phyloP scores from a whole-genome alignment of 2,797 vertebrate genomes.

The Galago senegalensis region DNA sequence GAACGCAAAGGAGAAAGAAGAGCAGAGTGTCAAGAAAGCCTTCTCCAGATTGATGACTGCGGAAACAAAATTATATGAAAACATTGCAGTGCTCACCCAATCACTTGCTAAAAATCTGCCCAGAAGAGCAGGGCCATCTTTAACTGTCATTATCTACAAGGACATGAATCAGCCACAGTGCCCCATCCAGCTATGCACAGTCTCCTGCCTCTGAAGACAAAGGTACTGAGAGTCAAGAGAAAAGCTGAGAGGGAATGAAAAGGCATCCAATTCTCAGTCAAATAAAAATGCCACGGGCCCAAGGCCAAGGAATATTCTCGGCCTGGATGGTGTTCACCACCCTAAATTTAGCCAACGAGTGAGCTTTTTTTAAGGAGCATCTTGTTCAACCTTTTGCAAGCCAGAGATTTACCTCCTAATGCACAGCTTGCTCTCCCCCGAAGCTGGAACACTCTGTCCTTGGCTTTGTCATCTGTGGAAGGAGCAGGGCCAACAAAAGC shows the following conservation, averaged over 20 bases:
- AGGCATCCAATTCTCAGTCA: slow-evolving; percentile 62
- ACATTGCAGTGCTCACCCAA: neutral
- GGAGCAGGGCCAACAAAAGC: slow-evolving; percentile 58
- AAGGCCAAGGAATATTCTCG: slow-evolving; percentile 78
- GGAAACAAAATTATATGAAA: slow-evolving; percentile 12
- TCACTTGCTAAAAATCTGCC: neutral
- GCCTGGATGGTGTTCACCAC: slow-evolving; percentile 43
- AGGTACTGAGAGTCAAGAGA: slow-evolving; percentile 49
- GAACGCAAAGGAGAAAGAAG: neutral
- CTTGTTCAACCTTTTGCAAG: slow-evolving; percentile 77
- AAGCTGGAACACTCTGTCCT: slow-evolving; percentile 76
- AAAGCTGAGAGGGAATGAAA: slow-evolving; percentile 61
- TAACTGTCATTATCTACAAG: slow-evolving; percentile 2
- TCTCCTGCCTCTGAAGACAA: slow-evolving; percentile 57
- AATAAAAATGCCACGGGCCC: slow-evolving; percentile 64
- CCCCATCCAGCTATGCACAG: neutral
- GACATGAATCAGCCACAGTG: neutral
- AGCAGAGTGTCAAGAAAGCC: neutral
- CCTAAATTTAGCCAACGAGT: slow-evolving; percentile 80
- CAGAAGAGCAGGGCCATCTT: neutral
- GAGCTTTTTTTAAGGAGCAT: slow-evolving; percentile 71
- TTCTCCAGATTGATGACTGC: neutral
- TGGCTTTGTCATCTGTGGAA: slow-evolving; percentile 60
- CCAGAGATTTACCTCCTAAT: slow-evolving; percentile 73
- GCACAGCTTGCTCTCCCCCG: slow-evolving; percentile 51